Conservation (phyloP, 2,797 vertebrate genomes). For the Lacerta agilis region DNA sequence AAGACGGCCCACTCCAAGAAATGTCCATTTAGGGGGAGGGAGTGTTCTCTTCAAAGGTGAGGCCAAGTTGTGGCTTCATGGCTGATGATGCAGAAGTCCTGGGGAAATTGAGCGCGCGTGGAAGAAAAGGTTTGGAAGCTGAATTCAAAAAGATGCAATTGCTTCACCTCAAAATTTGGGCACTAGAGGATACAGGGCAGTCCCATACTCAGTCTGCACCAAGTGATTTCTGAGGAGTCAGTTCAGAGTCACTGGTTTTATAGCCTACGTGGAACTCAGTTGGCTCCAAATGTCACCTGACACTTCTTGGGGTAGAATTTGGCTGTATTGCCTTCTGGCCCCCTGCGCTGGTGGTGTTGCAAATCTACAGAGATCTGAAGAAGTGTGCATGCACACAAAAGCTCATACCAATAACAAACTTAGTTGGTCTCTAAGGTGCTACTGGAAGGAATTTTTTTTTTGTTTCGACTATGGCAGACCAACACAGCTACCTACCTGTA, state of each 20-base stretch:
- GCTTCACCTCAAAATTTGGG: background rate
- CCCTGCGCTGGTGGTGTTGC: background rate
- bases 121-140: background rate
- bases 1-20: background rate
- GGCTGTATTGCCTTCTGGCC: background rate
- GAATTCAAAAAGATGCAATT: background rate
- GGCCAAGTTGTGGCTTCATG: background rate
- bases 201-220: no score
- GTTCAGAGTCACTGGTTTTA: background rate
- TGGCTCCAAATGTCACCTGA: background rate
- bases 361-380: background rate
- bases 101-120: no score
- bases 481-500: background rate
- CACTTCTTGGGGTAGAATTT: background rate
- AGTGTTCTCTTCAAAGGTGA: background rate
- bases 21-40: background rate
- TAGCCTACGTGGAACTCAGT: background rate
- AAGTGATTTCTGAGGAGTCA: no score
- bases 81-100: background rate
- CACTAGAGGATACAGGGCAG: no score
- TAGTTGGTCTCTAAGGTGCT: no score
- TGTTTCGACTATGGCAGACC: no score
- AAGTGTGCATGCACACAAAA: no score
- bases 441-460: no score
- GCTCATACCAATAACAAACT: no score